Base-by-base conservation (phyloP, 2,888 invertebrate genomes). In the Linnaemya tessellans region DNA sequence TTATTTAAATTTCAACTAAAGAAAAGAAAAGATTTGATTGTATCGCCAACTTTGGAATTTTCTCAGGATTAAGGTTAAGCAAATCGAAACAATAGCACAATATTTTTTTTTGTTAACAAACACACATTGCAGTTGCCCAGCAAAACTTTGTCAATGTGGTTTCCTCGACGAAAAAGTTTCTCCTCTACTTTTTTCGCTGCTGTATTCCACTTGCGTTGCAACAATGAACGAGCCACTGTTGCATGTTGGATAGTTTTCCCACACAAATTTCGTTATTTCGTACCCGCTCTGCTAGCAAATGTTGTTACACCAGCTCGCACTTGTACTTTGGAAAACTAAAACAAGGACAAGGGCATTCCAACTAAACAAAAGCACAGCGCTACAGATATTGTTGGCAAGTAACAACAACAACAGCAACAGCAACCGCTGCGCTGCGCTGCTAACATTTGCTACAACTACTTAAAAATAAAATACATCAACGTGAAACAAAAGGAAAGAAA, bases 321-420 rank as follows among this genome's bases (percentile, higher is more conserved):
- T 85, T 85, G 85, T 82, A 85, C 85, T 82, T 85, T 75, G 82
- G 71, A 80, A 85, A 81, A 54, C 70, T 79, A 70, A 81, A 85
- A 85, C 85, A 85, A 85, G 85, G 85, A 85, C 85, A 85, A 85
- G 85, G 85, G 67, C 85, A 85, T 85, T 85, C 79, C 49, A 51
- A 43, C 81, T 71, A 65, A 84, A 70, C 79, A 79, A 79, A 79
- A 71, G 79, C 70, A 46, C 43, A 79, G 62, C 79, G 54, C 54
- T 71, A 35, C 20, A 22, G 60, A 41, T 70, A 20, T 51, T 51
- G 22, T 62, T 60, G 35, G 18, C 20, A 2, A 43, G 65, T 18
- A 70, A 70, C n/a, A 60, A 60, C 35, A 77, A 13, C 43, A 43
- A 56, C 46, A 43, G 56, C 5, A 41, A 67, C 56, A 58, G 20